These are phyloP conservation scores for Metaphire vulgaris DNA, from an alignment of 1,140 invertebrate genomes.

Conservation along the genomic window DNA sequence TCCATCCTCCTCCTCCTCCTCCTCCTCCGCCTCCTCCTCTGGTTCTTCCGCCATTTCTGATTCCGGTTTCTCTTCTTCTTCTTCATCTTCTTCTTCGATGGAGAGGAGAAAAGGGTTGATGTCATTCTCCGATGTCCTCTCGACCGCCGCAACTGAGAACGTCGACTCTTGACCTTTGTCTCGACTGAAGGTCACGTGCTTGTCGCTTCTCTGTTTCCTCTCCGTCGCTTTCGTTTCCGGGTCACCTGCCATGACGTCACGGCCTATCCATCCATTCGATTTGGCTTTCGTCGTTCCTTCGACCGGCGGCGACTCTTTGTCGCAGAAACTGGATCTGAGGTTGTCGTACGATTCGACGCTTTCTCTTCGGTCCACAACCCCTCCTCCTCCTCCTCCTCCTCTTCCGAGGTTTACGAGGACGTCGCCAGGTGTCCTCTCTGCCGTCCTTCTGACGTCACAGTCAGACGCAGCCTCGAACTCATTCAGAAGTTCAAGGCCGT, in stretches of 20 bases:
- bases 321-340: background rate
- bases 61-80: too few relatives aligned
- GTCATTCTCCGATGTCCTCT: background rate
- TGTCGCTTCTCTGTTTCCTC: background rate
- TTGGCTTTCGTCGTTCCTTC: background rate
- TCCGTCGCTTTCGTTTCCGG: too few relatives aligned
- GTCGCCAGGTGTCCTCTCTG: background rate
- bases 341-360: background rate
- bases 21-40: background rate
- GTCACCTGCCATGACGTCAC: too few relatives aligned
- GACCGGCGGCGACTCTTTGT: background rate
- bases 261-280: too few relatives aligned
- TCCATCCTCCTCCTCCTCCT: background rate
- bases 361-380: background rate
- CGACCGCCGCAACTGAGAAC: too few relatives aligned
- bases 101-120: background rate
- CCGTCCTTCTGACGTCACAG: background rate
- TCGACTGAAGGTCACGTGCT: background rate
- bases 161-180: too few relatives aligned
- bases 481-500: background rate
- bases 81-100: too few relatives aligned
- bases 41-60: background rate
- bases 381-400: background rate
- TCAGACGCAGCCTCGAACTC: background rate
- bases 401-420: background rate